phyloP scores from a whole-genome alignment of 2,113 vertebrate species.

The Phrynosoma platyrhinos region DNA sequence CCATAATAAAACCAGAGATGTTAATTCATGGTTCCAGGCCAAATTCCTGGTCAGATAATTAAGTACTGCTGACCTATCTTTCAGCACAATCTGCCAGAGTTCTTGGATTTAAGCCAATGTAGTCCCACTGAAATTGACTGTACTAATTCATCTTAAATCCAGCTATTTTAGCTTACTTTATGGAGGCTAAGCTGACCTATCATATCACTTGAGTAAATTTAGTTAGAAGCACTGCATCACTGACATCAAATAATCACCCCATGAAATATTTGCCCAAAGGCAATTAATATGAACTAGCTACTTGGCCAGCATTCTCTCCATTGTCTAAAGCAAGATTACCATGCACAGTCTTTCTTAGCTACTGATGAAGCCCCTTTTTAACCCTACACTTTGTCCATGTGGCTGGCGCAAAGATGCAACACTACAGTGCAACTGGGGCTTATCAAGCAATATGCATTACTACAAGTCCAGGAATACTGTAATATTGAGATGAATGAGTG shows the following conservation, averaged over 20 bases:
- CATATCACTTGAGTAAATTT: fast-evolving
- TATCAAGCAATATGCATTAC: neutral
- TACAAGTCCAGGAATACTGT: neutral
- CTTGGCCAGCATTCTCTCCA: neutral
- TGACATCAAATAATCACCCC: neutral
- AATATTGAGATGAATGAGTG: neutral
- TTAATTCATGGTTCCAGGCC: conserved; percentile 6
- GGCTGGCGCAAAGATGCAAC: neutral
- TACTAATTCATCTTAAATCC: conserved; percentile 11
- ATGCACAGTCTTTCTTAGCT: neutral
- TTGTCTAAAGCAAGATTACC: neutral
- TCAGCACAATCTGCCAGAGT: conserved; percentile 15
- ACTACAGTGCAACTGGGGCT: neutral
- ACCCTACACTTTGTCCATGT: neutral
- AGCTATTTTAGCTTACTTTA: conserved; percentile 24
- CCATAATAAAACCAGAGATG: neutral
- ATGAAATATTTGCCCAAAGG: neutral
- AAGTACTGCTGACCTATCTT: conserved; percentile 31
- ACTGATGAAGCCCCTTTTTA: neutral
- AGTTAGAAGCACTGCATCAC: fast-evolving
- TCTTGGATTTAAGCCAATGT: conserved; percentile 25
- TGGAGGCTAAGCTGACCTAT: neutral
- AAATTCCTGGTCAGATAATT: conserved; percentile 21
- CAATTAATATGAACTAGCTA: neutral
- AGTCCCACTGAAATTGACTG: conserved; percentile 18